Evolutionary conservation across 1,140 invertebrate genomes (phyloP).

Genomic region (Ceratoteleas bidentatus): DNA sequence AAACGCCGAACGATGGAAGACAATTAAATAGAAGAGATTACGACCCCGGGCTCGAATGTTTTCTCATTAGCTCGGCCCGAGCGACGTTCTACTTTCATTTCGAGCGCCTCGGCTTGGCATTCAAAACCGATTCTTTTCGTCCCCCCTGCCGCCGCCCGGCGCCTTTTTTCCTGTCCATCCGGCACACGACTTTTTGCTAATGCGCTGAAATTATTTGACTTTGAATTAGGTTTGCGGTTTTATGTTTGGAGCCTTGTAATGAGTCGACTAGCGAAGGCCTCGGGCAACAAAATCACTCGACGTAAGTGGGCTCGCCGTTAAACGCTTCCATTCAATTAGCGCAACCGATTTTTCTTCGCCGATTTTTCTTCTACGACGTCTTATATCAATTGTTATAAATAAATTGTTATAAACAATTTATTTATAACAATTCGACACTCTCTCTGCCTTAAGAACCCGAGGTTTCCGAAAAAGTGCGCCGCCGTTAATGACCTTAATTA

Average conservation of each 20-base stretch:
- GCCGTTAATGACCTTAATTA: slow-evolving; percentile 51
- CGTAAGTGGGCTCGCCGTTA: slow-evolving; percentile 8
- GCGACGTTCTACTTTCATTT: slow-evolving; percentile 41
- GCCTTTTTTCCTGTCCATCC: too few relatives aligned
- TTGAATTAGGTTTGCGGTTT: slow-evolving; percentile 9
- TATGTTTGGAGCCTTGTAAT: neutral
- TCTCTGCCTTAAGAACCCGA: too few relatives aligned
- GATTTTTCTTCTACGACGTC: too few relatives aligned
- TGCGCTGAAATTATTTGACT: slow-evolving; percentile 15
- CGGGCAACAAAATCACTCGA: neutral
- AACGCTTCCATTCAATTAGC: slow-evolving; percentile 8
- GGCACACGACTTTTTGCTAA: slow-evolving; percentile 5
- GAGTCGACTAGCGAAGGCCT: neutral
- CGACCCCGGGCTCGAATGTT: slow-evolving; percentile 32
- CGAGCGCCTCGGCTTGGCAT: slow-evolving; percentile 15
- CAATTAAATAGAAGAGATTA: slow-evolving; percentile 60
- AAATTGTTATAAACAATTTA: too few relatives aligned
- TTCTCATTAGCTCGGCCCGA: slow-evolving; percentile 30
- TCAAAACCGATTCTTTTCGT: slow-evolving; percentile 24
- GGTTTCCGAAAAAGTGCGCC: too few relatives aligned
- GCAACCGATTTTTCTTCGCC: neutral
- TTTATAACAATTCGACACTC: too few relatives aligned
- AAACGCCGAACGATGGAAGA: slow-evolving; percentile 46
- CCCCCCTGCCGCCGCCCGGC: too few relatives aligned
- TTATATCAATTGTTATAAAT: too few relatives aligned